phyloP scores from a whole-genome alignment of 2,888 invertebrate species.

The Mesochorus sp. region DNA sequence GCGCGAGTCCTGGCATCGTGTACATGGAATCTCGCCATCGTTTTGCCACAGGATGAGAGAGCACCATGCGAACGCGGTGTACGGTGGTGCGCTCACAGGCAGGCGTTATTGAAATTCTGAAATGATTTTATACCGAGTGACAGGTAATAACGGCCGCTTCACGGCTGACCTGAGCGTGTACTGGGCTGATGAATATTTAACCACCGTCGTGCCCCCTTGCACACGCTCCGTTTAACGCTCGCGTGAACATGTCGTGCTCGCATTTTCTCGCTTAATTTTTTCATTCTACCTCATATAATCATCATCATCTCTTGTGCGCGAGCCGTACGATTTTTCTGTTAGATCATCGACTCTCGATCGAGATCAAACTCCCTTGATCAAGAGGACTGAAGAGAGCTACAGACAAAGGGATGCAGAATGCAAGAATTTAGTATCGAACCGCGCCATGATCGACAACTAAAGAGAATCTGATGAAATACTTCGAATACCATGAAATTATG shows the following conservation, averaged over 20 bases:
- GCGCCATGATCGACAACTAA: too few species aligned
- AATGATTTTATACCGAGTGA: constrained; percentile 79
- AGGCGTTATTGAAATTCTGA: constrained; percentile 78
- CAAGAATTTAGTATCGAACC: too few species aligned
- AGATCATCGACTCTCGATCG: too few species aligned
- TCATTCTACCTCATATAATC: background rate
- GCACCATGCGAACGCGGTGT: background rate
- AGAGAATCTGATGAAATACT: too few species aligned
- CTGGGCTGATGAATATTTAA: constrained; percentile 71
- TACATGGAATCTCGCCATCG: constrained; percentile 12
- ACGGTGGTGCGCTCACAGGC: background rate
- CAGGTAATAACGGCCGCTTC: constrained; percentile 77
- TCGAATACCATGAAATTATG: too few species aligned
- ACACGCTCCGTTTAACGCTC: constrained; percentile 52
- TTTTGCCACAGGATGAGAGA: constrained; percentile 2
- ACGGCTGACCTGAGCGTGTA: constrained; percentile 66
- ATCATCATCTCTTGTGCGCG: background rate
- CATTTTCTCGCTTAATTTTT: constrained; percentile 38
- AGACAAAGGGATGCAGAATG: too few species aligned
- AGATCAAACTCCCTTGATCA: too few species aligned
- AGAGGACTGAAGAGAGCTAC: too few species aligned
- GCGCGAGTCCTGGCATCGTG: constrained; percentile 18
- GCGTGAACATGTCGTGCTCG: constrained; percentile 8
- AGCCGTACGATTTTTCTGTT: too few species aligned
- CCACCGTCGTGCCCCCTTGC: constrained; percentile 43